phyloP scores from a whole-genome alignment of 1,140 invertebrate genomes.

The Telenomus remus region DNA sequence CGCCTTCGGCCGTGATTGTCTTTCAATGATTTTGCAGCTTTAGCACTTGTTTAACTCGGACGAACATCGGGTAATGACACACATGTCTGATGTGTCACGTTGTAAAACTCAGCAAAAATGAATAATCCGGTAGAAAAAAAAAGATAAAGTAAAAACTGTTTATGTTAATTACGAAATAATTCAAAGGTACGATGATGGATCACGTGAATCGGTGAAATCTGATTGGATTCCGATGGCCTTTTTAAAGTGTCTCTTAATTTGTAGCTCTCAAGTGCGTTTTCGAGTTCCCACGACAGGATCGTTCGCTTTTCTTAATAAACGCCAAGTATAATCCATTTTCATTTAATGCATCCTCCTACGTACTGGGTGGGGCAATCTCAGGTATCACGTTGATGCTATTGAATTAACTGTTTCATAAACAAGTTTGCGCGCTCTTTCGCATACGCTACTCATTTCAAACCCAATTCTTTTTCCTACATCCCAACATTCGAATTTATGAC shows the following conservation, averaged over 20 bases:
- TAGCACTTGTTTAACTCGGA: constrained; percentile 7
- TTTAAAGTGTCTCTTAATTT: constrained; percentile 42
- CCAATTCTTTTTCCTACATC: constrained; percentile 33
- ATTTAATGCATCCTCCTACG: constrained; percentile 55
- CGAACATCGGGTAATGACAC: constrained; percentile 31
- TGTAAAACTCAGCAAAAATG: constrained; percentile 20
- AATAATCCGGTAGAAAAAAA: constrained; percentile 34
- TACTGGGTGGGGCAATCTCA: constrained; percentile 46
- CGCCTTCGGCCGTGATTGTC: constrained; percentile 6
- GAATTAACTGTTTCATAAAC: constrained; percentile 56
- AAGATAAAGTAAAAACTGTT: neutral
- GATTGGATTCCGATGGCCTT: constrained; percentile 25
- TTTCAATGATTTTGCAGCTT: constrained; percentile 31
- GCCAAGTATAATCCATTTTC: constrained; percentile 52
- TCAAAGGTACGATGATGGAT: too few species aligned
- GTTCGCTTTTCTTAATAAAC: constrained; percentile 52
- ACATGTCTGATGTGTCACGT: constrained; percentile 33
- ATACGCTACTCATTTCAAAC: constrained; percentile 29
- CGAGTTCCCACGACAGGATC: constrained; percentile 47
- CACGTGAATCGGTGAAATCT: neutral
- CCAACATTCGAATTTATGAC: neutral
- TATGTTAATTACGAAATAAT: too few species aligned
- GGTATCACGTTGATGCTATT: constrained; percentile 44
- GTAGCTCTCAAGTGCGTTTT: constrained; percentile 34
- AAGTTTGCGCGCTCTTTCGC: constrained; percentile 19